Evolutionary conservation across 1,140 invertebrate genomes (phyloP), one percentile per base, ranked within the genome.

Genomic region (Drosophila teissieri): DNA sequence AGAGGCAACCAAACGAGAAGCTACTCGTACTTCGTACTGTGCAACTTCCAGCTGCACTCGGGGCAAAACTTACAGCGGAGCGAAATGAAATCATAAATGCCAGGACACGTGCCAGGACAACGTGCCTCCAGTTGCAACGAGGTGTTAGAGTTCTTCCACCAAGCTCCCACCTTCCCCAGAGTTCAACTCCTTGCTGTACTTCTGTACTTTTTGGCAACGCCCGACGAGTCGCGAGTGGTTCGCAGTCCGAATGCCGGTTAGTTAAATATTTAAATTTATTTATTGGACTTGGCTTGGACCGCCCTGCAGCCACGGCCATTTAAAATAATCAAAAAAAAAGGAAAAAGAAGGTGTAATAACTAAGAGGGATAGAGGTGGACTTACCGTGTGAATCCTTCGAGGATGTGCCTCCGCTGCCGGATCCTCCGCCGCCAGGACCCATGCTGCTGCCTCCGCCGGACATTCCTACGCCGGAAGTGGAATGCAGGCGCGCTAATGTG

Each of bases 261-360:
- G 84, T 89, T 88, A 80, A 86, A 88, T 89, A 88, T 88, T 88
- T 89, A 88, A 88, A 88, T 89, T 83, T 88, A 88, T 84, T 88
- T 90, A 89, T 88, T 77, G 67, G 57, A 76, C 68, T 76, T 39
- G 54, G 53, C 51, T 45, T 53, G 56, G 65, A 63, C 34, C 24
- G 39, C 36, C 6, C 48, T 17, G 39, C 37, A 44, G 31, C 44
- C 63, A 56, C 17, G 31, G 37, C 78, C 60, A 62, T 86, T 86
- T 88, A 86, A 86, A 86, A 86, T 86, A 86, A 86, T 86, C 83
- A 86, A 61, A 51, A 55, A 85, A 78, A 49, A 27, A n/a, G 11
- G 0, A 12, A 2, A 19, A 12, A 19, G 42, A 44, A 22, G n/a
- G 45, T 69, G 57, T 69, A 72, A 34, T 60, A 53, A 56, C 39